Evolutionary conservation across 2,888 invertebrate species (phyloP), one percentile per base, ranked within the genome.

Genomic region (Corythucha ciliata): DNA sequence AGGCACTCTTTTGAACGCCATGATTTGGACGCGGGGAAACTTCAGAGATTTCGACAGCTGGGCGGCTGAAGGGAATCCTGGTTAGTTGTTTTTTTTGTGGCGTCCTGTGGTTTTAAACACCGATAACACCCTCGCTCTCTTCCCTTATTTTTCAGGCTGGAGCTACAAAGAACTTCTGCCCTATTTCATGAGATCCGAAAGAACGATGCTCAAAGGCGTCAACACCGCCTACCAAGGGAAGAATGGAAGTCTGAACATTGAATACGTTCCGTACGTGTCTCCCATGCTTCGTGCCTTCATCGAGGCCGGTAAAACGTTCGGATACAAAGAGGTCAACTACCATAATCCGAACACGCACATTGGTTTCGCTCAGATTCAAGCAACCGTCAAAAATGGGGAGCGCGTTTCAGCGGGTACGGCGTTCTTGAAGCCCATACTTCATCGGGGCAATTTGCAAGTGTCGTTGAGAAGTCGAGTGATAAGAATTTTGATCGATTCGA

Each of bases 341-440:
- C 57, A 58, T 48, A 55, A 61, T 36, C 57, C 57, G 1, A 48
- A 45, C n/a, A 52, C 47, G 12, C 59, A 59, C 27, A 58, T 63
- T 21, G 64, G 63, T 1, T 59, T 61, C 21, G 57, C 60, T 0
- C 56, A 53, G 26, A 55, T 60, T 8, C 58, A 57, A 37, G 59
- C 58, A 2, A 59, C 60, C 3, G 55, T 58, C 6, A 55, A 55
- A 41, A 51, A 56, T 8, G 62, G 62, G 0, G 34, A 55, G 54
- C 66, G 79, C 58, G 68, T 72, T 50, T 75, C 77, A 61, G 69
- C 79, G 27, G 75, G 77, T 55, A 76, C 75, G 44, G 76, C 78
- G 1, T 80, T 77, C 62, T 61, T 81, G 6, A 70, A 72, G 51
- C 74, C 74, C 0, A 66, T 74, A 34, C 70, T 70, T 56, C 64